Base-by-base conservation (phyloP, 2,113 vertebrate species). In the Chrysemys picta region DNA sequence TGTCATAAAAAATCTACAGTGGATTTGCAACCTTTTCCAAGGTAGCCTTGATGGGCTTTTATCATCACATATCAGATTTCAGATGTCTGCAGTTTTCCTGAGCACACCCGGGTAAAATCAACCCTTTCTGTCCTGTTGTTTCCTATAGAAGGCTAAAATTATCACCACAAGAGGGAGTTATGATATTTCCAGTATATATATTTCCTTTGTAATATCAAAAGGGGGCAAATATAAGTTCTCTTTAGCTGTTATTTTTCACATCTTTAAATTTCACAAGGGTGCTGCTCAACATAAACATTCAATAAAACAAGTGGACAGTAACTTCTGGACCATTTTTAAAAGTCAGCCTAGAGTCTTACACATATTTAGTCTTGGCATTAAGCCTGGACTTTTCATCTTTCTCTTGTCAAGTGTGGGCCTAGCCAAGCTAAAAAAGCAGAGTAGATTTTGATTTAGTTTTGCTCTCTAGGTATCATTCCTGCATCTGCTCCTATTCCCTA, bases 101-200 rank as follows among this genome's bases (percentile, higher is more conserved):
- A 16, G 21, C 85, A 31, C 29, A 76, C 54, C 29, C 80, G 65
- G 49, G 17, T 25, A 14, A 24, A 10, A 29, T 22, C 57, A 22
- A 24, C 24, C 8, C 82, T 87, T 8, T 75, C 84, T 85, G 7
- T 12, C 1, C 52, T 21, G 5, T 80, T 82, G 11, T 82, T 95
- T 87, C 85, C 24, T 83, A 35, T 1, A 5, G 82, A 93, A 76
- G 93, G 50, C 94, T 96, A 94, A 96, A 96, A 84, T 89, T 79
- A 49, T 92, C 81, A 95, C 96, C 94, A 97, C 96, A 94, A 97
- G 97, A 86, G 97, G 95, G 97, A 97, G 95, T 96, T 95, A 89
- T 93, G 88, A 93, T 93, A 95, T 93, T 97, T 96, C 59, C 22
- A 35, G 86, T 62, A 85, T 12, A 24, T 85, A 11, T 72, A 75